A percentile compares a stretch with the other conserved stretches of the same genome.
Evolutionary conservation across 1,140 invertebrate genomes (phyloP).

Genomic region (Leguminivora glycinivorella): DNA sequence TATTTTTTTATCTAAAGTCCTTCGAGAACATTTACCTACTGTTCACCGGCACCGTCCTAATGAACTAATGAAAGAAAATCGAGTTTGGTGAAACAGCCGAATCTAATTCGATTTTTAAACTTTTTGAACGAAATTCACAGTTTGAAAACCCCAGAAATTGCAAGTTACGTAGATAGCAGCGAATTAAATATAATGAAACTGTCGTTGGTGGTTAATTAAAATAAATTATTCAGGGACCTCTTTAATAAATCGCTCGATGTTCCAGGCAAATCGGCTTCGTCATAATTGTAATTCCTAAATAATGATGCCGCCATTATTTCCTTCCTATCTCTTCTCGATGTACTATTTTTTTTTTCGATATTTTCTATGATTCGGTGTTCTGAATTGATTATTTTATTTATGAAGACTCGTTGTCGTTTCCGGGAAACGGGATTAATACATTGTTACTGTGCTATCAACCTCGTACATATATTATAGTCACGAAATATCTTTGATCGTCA

Average conservation of each 20-base stretch:
- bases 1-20: constrained; percentile 70
- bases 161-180: constrained; percentile 62
- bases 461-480: too few species aligned
- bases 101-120: constrained; percentile 77
- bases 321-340: background rate
- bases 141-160: constrained; percentile 58
- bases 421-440: too few species aligned
- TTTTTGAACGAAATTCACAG: constrained; percentile 70
- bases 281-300: constrained; percentile 45
- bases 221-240: constrained; percentile 66
- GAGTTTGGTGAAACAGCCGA: constrained; percentile 75
- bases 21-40: too few species aligned
- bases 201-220: constrained; percentile 70
- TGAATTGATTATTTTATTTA: too few species aligned
- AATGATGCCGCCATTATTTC: constrained; percentile 35
- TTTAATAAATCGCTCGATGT: constrained; percentile 51
- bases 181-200: constrained; percentile 67
- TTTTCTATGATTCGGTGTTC: background rate
- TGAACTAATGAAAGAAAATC: constrained; percentile 77
- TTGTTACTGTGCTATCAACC: too few species aligned
- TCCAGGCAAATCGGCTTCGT: constrained; percentile 47
- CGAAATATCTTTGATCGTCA: too few species aligned
- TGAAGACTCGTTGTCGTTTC: too few species aligned
- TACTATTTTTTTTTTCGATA: background rate
- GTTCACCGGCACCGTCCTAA: constrained; percentile 50